phyloP scores from a whole-genome alignment of 1,140 invertebrate species.

The Globodera ellingtonae region DNA sequence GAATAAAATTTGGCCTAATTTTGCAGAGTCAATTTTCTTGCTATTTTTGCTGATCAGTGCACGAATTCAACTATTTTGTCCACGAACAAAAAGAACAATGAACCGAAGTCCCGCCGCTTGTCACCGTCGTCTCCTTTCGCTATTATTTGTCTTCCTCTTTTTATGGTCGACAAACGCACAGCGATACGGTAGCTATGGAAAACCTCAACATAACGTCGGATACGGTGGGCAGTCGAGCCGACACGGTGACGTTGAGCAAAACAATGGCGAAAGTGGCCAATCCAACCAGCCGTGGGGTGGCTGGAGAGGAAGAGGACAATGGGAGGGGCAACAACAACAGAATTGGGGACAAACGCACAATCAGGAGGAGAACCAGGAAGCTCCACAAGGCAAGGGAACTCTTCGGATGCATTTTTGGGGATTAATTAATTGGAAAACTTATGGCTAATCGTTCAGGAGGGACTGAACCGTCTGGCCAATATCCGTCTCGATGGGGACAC shows the following conservation, averaged over 20 bases:
- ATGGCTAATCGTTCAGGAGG: no score
- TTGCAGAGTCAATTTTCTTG: no score
- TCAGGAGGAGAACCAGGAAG: neutral
- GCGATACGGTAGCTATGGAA: neutral
- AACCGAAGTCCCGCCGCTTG: no score
- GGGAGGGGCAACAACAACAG: neutral
- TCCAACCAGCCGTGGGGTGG: neutral
- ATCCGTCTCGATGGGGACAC: no score
- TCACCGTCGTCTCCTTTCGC: neutral
- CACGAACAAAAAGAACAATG: neutral
- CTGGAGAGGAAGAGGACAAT: neutral
- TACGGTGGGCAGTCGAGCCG: neutral
- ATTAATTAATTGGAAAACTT: neutral
- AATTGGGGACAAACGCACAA: neutral
- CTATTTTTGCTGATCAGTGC: no score
- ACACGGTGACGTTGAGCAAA: neutral
- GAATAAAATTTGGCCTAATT: no score
- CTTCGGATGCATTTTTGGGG: neutral
- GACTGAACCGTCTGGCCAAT: no score
- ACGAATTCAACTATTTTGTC: no score
- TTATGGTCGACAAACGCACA: neutral
- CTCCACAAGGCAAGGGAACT: neutral
- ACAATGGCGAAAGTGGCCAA: neutral
- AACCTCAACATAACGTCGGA: neutral
- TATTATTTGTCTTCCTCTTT: neutral